A percentile compares a stretch with the other conserved stretches of the same genome.
phyloP scores from a whole-genome alignment of 2,113 vertebrate species.

The Gymnocephalus cernua region DNA sequence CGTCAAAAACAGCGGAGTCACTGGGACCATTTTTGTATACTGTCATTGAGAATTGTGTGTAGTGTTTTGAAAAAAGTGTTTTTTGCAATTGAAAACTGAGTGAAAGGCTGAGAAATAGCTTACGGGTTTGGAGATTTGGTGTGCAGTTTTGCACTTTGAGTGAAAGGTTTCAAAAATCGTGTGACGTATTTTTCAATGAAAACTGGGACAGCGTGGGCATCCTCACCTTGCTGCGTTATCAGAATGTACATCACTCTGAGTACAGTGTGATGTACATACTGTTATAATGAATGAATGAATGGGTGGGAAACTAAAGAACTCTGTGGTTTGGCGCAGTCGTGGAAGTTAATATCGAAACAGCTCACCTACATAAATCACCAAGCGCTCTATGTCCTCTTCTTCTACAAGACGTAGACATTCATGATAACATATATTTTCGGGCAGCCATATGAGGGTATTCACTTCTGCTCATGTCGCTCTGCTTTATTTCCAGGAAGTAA shows the following conservation, averaged over 20 bases:
- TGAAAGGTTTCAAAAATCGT: too few relatives aligned
- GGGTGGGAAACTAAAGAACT: constrained; percentile 21
- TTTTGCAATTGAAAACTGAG: too few relatives aligned
- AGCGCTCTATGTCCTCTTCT: background rate
- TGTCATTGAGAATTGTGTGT: too few relatives aligned
- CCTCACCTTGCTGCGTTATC: background rate
- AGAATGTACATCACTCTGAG: constrained; percentile 3
- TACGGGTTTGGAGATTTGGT: too few relatives aligned
- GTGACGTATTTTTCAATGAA: too few relatives aligned
- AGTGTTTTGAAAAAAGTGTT: too few relatives aligned
- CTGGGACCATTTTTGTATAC: too few relatives aligned
- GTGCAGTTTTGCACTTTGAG: too few relatives aligned
- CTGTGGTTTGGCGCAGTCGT: background rate
- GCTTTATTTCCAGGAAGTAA: constrained; percentile 75
- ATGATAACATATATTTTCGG: background rate
- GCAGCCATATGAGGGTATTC: constrained; percentile 31
- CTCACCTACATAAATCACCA: background rate
- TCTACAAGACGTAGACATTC: background rate
- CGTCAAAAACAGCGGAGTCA: too few relatives aligned
- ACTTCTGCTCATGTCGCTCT: constrained; percentile 43
- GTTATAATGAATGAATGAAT: constrained; percentile 33
- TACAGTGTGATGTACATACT: background rate
- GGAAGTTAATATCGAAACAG: background rate
- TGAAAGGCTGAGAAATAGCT: too few relatives aligned
- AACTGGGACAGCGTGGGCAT: background rate